Conservation (phyloP, 2,888 invertebrate genomes). For the Athrips mouffetella region DNA sequence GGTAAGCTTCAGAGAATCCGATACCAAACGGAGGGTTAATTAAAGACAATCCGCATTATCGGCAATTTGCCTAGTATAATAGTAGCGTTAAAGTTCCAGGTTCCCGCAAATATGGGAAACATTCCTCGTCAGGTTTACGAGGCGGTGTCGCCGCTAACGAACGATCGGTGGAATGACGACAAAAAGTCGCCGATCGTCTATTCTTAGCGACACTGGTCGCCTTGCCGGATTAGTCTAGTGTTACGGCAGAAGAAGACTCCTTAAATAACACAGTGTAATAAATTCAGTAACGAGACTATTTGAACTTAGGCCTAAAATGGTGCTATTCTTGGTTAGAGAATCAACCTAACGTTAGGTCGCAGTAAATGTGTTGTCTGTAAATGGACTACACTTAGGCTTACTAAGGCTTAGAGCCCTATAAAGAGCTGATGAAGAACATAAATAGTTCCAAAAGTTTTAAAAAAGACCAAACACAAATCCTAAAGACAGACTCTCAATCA, state of each 20-base stretch:
- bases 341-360: too few species aligned
- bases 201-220: conserved; percentile 46
- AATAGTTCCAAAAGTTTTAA: too few species aligned
- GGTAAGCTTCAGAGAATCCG: background rate
- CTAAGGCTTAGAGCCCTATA: too few species aligned
- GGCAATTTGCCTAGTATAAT: conserved; percentile 18
- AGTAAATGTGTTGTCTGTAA: too few species aligned
- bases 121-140: conserved; percentile 38
- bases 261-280: background rate
- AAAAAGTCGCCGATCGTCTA: conserved; percentile 57
- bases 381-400: too few species aligned
- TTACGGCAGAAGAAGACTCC: conserved; percentile 20
- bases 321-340: too few species aligned
- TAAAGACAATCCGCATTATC: conserved; percentile 12
- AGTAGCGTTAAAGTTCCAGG: conserved; percentile 12
- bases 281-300: background rate
- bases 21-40: conserved; percentile 8
- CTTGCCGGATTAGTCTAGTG: conserved; percentile 46
- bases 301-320: background rate
- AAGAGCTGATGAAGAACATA: too few species aligned
- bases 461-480: background rate
- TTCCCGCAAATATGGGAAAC: conserved; percentile 37
- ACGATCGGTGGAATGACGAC: conserved; percentile 46
- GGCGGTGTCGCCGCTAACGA: conserved; percentile 43
- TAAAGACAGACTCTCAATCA: too few species aligned